Base-by-base conservation (phyloP, 2,113 vertebrate species). In the Lonchura striata region DNA sequence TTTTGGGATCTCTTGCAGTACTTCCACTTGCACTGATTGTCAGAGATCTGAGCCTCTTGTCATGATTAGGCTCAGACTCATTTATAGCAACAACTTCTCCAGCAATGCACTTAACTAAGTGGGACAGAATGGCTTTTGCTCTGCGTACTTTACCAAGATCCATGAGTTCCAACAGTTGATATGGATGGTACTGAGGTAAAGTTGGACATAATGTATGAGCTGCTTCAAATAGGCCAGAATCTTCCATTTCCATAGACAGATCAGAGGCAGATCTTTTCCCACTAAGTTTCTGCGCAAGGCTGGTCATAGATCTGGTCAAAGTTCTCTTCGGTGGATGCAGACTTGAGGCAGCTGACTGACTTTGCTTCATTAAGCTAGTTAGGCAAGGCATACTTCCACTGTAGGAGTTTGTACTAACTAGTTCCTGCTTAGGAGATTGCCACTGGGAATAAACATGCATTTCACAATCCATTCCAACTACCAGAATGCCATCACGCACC, bases 401-500 rank as follows among this genome's bases (percentile, higher is more conserved):
- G 80, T 94, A 98, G 11, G 97, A 97, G 87, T 97, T 98, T 57
- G 85, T 72, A 47, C 60, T 90, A 94, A 94, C 37, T 30, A 92
- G 60, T 37, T 96, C 96, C 44, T 97, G 97, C 91, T 98, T 99
- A 77, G 98, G 97, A 33, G 99, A 98, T 70, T 99, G 99, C 99
- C 99, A 99, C 68, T 99, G 99, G 78, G 99, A 99, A 96, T 99
- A 99, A 33, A 99, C 99, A 33, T 99, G 99, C 99, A 99, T 99
- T 97, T 99, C 99, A 94, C 99, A 99, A 86, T 99, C 99, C 99
- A 99, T 99, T 85, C 99, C 99, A 63, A 99, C 99, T 14, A 99
- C 99, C 70, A 99, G 96, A 95, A 99, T 99, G 61, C 99, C 99
- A 97, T 99, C 99, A 79, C 99, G 98, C 41, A 99, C 99, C 99